Base-by-base conservation (phyloP, 1,140 invertebrate species). In the Nasonia longicornis region DNA sequence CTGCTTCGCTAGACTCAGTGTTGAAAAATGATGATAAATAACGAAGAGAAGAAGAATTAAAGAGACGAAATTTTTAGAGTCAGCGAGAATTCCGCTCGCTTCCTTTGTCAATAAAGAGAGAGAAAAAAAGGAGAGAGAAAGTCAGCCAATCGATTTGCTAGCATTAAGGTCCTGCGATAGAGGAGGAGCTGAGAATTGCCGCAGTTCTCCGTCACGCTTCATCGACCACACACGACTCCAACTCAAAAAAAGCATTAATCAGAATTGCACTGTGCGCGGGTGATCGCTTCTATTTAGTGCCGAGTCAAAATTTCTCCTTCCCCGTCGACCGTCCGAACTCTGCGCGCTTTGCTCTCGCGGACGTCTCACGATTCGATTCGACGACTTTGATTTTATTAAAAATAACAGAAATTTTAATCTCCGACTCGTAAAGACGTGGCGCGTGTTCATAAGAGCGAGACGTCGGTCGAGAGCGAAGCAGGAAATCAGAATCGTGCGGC, bases 161-260 rank as follows among this genome's bases (percentile, higher is more conserved):
- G 58, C 88, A 87, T 86, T 84, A 90, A 89, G 88, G 88, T 89
- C 77, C 87, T 89, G 84, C 22, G 35, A 83, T 38, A 67, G 20
- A 67, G 20, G 14, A 80, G 26, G 22, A 66, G 63, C 8, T n/a
- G 22, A 20, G 42, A 80, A 48, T 77, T 77, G 38, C 45, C 22
- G 31, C 45, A 63, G 22, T 48, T 69, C 72, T 31, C 11, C n/a
- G 12, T 63, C 64, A 70, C n/a, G 72, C 35, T 76, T 81, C 75
- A 22, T 64, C 48, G 38, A 77, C 10, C 48, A 63, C 63, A 31
- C 67, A 69, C 26, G 63, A 31, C 66, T 81, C 16, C 38, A 71
- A 71, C 14, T 69, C 14, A 52, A 74, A 31, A 31, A 66, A 58
- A 63, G 52, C 35, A 14, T 74, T 42, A 66, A 31, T 66, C 31